Conservation (phyloP, 2,113 vertebrate genomes). For the Eulemur rufifrons region DNA sequence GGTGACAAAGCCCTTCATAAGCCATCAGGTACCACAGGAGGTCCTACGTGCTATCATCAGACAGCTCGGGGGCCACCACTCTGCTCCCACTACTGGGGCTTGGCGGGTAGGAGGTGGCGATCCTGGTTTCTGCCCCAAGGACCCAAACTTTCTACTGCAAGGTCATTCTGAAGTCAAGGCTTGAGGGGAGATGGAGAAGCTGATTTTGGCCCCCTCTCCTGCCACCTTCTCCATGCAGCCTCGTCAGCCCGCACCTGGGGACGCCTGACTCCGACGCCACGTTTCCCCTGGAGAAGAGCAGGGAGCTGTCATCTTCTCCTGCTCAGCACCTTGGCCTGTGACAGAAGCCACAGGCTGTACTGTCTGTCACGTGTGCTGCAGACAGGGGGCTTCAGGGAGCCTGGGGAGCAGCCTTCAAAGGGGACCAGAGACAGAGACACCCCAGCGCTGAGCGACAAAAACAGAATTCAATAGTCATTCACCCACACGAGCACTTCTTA, state of each 20-base stretch:
- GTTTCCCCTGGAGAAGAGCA: neutral
- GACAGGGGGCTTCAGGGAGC: neutral
- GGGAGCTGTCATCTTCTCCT: neutral
- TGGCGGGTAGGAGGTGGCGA: accelerated
- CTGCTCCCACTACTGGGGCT: neutral
- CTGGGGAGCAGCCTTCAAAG: neutral
- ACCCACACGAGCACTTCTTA: neutral
- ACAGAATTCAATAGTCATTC: neutral
- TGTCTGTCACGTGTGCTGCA: neutral
- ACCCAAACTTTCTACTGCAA: neutral
- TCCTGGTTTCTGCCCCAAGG: neutral
- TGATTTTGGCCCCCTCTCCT: neutral
- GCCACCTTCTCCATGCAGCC: neutral
- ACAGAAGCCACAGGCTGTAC: neutral
- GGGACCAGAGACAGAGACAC: neutral
- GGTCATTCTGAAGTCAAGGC: neutral
- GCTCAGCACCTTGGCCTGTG: neutral
- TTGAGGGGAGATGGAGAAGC: neutral
- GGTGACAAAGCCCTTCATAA: neutral
- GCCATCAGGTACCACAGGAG: neutral
- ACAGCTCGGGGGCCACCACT: accelerated
- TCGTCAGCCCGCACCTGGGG: neutral
- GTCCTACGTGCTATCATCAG: neutral
- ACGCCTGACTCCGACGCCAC: neutral
- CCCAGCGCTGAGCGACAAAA: neutral